Base-by-base conservation (phyloP, 2,888 invertebrate species). In the Plebejus argus region DNA sequence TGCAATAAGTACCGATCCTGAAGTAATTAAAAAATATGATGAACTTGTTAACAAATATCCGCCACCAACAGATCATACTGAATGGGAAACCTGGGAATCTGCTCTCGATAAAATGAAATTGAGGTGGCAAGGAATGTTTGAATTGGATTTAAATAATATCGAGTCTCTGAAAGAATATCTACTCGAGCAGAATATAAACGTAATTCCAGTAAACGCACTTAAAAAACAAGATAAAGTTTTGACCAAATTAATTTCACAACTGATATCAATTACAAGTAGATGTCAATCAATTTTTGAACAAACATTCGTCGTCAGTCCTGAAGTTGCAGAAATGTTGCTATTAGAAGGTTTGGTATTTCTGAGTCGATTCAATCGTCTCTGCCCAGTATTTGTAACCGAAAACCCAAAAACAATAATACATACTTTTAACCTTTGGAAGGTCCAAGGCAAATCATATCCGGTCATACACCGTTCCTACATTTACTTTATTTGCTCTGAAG, bases 291-390 rank as follows among this genome's bases (percentile, higher is more conserved):
- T 94, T 80, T 94, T 96, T 78, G 96, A 96, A 85, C 91, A 94
- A 85, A 95, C 95, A 5, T 94, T 93, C 83, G 88, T 94, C 49
- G 85, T 96, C 1, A 89, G 91, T 76, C 80, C 88, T 18, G 94
- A 95, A 80, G 88, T 94, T 20, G 96, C 96, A 6, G 95, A 96
- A 82, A 88, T 89, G 77, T 87, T 96, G 70, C 83, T 96, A 58
- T 84, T 89, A 2, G 89, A 89, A 79, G 96, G 96, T 5, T 95
- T 95, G 85, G 95, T 90, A 84, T 95, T 96, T 80, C 85, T 95
- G 28, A 96, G 96, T 84, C 94, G 95, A 81, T 96, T 96, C 86
- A 94, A 95, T 33, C 92, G 95, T 77, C 93, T 95, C 83, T 96
- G 96, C 85, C 96, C 96, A 0, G 96, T 96, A 0, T 95, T 95